Evolutionary conservation across 2,113 vertebrate genomes (phyloP), one percentile per base, ranked within the genome.

Genomic region (Myotis brandtii): DNA sequence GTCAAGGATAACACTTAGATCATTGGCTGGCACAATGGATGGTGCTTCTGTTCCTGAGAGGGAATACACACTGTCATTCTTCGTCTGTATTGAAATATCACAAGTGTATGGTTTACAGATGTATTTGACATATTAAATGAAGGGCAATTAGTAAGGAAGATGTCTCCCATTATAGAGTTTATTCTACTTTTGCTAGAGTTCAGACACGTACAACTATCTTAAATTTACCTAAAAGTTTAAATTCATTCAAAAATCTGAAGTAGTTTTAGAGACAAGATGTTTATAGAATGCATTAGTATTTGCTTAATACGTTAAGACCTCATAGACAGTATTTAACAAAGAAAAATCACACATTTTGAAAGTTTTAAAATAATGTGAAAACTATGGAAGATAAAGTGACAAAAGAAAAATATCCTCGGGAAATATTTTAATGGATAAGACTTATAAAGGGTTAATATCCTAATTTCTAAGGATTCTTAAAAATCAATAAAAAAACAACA

Each of bases 351-450:
- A 50, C 56, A 40, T 32, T 91, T 79, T 84, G 43, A 27, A 86
- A 84, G 13, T 69, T 92, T 94, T 94, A 69, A 80, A 85, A 56
- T 34, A 54, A 54, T 18, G 48, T 59, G 23, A 93, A 85, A 76
- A 16, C 16, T 59, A 30, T 37, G 54, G 89, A 95, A 77, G 76
- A 54, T 70, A 62, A 94, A 20, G 16, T 86, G 25, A 64, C 21
- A 54, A 89, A 93, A 87, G 43, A 85, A 89, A 89, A 86, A 32
- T 17, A 85, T 69, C 40, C 17, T 75, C 27, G 52, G 72, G 72
- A 79, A 92, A 81, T 70, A 69, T 69, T 92, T 85, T 54, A 92
- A 48, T 70, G 77, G 81, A 9, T 34, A 89, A n/a, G 12, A 86
- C 11, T 66, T 32, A 82, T 50, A 52, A 80, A 80, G 32, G 1